phyloP scores from a whole-genome alignment of 2,888 invertebrate genomes.

The Calameuta pallipes region DNA sequence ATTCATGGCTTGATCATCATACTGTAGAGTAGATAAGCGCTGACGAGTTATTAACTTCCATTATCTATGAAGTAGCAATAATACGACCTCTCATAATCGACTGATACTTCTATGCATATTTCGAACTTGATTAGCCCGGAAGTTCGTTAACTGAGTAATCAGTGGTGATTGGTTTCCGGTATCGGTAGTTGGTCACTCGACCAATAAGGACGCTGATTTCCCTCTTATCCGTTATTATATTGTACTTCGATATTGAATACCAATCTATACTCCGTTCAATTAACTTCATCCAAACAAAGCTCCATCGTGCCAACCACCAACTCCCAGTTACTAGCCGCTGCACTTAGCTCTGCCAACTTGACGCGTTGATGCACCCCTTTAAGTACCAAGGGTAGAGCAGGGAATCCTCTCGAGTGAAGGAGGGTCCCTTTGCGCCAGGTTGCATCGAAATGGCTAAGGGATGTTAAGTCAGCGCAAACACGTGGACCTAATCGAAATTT shows the following conservation, averaged over 20 bases:
- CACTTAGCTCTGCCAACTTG: background rate
- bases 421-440: background rate
- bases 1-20: slow-evolving; percentile 6
- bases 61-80: slow-evolving; percentile 28
- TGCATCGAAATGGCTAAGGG: background rate
- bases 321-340: background rate
- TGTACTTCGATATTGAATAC: background rate
- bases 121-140: background rate
- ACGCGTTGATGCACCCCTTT: background rate
- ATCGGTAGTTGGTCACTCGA: background rate
- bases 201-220: background rate
- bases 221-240: background rate
- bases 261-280: background rate
- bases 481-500: background rate
- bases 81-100: slow-evolving; percentile 4
- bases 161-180: slow-evolving; percentile 5
- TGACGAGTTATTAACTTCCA: slow-evolving; percentile 43
- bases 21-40: slow-evolving; percentile 7
- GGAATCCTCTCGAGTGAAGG: background rate
- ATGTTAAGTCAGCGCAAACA: background rate
- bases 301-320: background rate
- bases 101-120: slow-evolving; percentile 10
- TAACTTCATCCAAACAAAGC: background rate
- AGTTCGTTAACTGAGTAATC: background rate
- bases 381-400: background rate